Evolutionary conservation across 2,888 invertebrate genomes (phyloP), one percentile per base, ranked within the genome.

Genomic region (Zelleria hepariella): DNA sequence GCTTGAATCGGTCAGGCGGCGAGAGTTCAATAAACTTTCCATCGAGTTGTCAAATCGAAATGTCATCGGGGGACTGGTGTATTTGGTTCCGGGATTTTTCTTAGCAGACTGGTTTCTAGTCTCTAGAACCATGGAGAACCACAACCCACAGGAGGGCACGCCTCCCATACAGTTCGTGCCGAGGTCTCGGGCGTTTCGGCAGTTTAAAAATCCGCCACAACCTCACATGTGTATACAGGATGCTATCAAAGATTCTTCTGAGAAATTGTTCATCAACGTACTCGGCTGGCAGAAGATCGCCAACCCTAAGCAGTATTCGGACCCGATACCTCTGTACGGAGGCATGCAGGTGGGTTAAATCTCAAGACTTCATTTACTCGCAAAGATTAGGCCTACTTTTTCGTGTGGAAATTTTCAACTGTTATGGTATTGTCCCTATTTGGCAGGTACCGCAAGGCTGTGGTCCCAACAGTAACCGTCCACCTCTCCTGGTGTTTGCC

Each of bases 151-250:
- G 59, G 88, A 88, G 62, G 79, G 81, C 67, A 77, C 86, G 69
- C 69, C 81, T 58, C 91, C 91, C 51, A 81, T 91, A 58, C 91
- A 90, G 69, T 89, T 90, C 79, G 90, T 90, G 63, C 86, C 91
- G 48, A 89, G 89, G 60, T 91, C 91, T 26, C 80, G 92, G 70
- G 91, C 91, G 62, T 92, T 91, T 74, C 90, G 92, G 59, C 91
- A 92, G 69, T 94, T 93, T 66, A 93, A 93, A 75, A 93, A 93
- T 77, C 93, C 93, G 57, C 94, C 94, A 1, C 93, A 94, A 66
- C 94, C 94, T 10, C 93, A 93, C 78, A 93, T 94, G 93, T 94
- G 94, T 76, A 91, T 93, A 68, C 90, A 91, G 67, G 92, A 91
- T 64, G 89, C 90, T 6, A 89, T 93, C 73, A 90, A 90, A 65